Base-by-base conservation (phyloP, 2,888 invertebrate genomes). In the Eupithecia centaureata region DNA sequence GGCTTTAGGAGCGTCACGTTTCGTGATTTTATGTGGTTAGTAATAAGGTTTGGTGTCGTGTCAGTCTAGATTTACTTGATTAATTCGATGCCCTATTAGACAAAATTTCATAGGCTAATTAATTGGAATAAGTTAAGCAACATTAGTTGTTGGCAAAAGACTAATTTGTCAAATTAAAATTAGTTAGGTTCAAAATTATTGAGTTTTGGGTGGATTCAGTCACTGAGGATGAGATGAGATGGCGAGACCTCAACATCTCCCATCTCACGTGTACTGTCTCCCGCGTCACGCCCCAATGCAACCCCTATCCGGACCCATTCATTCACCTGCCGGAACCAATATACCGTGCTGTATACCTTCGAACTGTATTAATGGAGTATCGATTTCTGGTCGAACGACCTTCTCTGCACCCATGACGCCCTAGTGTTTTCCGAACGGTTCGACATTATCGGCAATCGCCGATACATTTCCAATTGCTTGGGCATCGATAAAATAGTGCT, bases 371-470 rank as follows among this genome's bases (percentile, higher is more conserved):
- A 90, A 86, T 87, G 90, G 89, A 82, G 80, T 91, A 93, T 93
- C 86, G 93, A 93, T 94, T 92, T 90, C 91, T 91, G 89, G 88
- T 92, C 89, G 91, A 73, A 67, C 68, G 71, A 83, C 78, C 91
- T 90, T 83, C 90, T 87, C 76, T 61, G 58, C 68, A 76, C 76
- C 84, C 78, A 89, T 94, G 94, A 67, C 80, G 85, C 83, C 94
- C 91, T 93, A 83, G 93, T 92, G 85, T 83, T 93, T 94, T 93
- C 92, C 92, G 92, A 94, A 93, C 91, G 86, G 87, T 87, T 91
- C 92, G 90, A 92, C 91, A 93, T 91, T 94, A 93, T 94, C 92
- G 92, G 86, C 85, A 86, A 94, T 93, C 90, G 84, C 91, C 92
- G 86, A 94, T 94, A 92, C 85, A 78, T 32, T 86, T 86, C 88